These are phyloP conservation scores for Pollenia amentaria DNA, from an alignment of 2,888 invertebrate species.

Conservation along the genomic window DNA sequence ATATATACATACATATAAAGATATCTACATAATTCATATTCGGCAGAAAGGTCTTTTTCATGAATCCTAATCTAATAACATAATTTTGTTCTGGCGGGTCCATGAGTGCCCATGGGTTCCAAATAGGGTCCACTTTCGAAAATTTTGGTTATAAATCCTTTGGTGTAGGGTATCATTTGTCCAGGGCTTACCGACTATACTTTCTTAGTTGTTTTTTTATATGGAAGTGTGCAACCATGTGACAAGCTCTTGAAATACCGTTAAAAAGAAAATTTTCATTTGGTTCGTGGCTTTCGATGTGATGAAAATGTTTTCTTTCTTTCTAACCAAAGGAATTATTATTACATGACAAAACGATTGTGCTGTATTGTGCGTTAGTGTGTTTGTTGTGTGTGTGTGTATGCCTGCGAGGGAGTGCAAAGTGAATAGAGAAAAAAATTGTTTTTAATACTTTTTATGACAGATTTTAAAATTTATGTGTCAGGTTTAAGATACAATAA, in stretches of 20 bases:
- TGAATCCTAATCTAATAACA: too few species aligned
- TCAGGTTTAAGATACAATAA: slow-evolving; percentile 66
- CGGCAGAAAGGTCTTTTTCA: too few species aligned
- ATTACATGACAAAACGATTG: not conserved
- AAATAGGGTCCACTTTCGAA: too few species aligned
- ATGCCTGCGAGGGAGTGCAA: not conserved
- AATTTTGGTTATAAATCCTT: too few species aligned
- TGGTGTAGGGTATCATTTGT: not conserved
- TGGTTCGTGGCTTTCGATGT: slow-evolving; percentile 8
- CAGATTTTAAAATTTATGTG: slow-evolving; percentile 72
- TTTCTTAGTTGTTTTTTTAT: not conserved
- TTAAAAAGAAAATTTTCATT: not conserved
- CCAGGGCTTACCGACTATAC: not conserved
- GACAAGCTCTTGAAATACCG: slow-evolving; percentile 38
- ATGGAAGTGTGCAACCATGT: not conserved
- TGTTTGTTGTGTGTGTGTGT: not conserved
- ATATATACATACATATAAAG: too few species aligned
- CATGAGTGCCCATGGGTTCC: too few species aligned
- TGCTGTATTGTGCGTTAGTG: not conserved
- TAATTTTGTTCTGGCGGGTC: too few species aligned
- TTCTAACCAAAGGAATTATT: slow-evolving; percentile 11
- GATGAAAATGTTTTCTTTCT: not conserved
- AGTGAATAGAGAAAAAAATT: slow-evolving; percentile 38
- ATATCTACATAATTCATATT: too few species aligned
- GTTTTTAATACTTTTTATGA: slow-evolving; percentile 70